Base-by-base conservation (phyloP, 1,140 invertebrate genomes). In the Drosophila bocqueti region DNA sequence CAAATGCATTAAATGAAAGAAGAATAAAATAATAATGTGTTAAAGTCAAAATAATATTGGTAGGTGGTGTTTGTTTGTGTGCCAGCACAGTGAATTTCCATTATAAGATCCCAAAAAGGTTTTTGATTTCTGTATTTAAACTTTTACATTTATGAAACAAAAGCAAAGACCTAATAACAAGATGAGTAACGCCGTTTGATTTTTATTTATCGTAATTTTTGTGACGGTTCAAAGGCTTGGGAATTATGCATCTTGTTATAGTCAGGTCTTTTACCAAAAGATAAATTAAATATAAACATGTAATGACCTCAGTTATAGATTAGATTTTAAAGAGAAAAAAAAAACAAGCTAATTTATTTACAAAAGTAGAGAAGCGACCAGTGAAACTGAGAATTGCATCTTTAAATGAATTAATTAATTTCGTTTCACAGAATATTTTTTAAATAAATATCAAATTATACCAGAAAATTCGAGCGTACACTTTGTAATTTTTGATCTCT, bases 51-150 rank as follows among this genome's bases (percentile, higher is more conserved):
- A 38, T 24, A 55, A 38, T 24, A 13, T 10, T 38, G 21, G 13
- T 38, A 34, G 34, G 62, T n/a, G n/a, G 21, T 55, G 2, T 15
- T n/a, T 31, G 40, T 7, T 24, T 29, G 47, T 50, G 50, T 58
- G 68, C 64, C 68, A 57, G 68, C 68, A 68, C 68, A 49, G 64
- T 45, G n/a, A n/a, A 26, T 43, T 62, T 65, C 57, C 38, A 65
- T 24, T 34, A 21, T 21, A 6, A 42, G 59, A 64, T 24, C 18
- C 63, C 15, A 64, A 64, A 57, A 29, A 15, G n/a, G 7, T 60
- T n/a, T 3, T 54, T 21, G 1, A n/a, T n/a, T n/a, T n/a, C n/a
- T n/a, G n/a, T n/a, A n/a, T n/a, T n/a, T n/a, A n/a, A n/a, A n/a
- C n/a, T n/a, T n/a, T n/a, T n/a, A n/a, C 7, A 9, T 7, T 21